Evolutionary conservation across 2,113 vertebrate genomes (phyloP).

Genomic region (Carassius carassius): DNA sequence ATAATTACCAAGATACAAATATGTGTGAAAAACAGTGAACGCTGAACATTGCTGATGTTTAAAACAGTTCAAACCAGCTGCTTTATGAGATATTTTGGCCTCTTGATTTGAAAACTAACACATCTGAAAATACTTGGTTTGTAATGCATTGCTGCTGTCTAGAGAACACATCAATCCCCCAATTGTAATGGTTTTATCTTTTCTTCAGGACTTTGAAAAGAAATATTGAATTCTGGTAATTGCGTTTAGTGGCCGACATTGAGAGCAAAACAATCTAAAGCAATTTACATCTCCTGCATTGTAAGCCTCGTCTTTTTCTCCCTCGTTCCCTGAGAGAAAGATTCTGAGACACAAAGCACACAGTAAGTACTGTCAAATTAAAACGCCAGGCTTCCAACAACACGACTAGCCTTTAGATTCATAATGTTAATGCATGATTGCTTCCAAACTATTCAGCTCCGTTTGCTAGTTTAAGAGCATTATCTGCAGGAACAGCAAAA

Average conservation of each 20-base stretch:
- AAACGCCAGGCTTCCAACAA: not conserved
- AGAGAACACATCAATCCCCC: not conserved
- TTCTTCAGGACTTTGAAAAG: conserved; percentile 20
- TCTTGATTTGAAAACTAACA: not conserved
- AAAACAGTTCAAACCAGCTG: not conserved
- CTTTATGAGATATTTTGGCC: not conserved
- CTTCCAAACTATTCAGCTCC: not conserved
- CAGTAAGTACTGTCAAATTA: conserved; percentile 19
- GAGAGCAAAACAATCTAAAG: conserved; percentile 31
- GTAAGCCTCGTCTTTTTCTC: not conserved
- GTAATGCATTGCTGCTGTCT: not conserved
- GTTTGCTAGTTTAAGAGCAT: conserved; percentile 12
- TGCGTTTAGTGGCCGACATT: conserved; percentile 13
- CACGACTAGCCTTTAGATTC: not conserved
- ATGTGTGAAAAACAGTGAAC: no score
- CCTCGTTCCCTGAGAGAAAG: not conserved
- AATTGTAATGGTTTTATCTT: conserved; percentile 7
- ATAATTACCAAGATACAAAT: no score
- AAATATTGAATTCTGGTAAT: conserved; percentile 32
- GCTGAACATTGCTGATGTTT: not conserved
- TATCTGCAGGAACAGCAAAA: not conserved
- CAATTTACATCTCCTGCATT: conserved; percentile 23
- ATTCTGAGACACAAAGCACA: conserved; percentile 21
- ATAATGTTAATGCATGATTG: not conserved
- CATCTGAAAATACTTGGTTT: not conserved